Percentiles rank a stretch among this genome's conserved stretches.
Evolutionary conservation across 2,888 invertebrate species (phyloP).

Genomic region (Macaria notata): DNA sequence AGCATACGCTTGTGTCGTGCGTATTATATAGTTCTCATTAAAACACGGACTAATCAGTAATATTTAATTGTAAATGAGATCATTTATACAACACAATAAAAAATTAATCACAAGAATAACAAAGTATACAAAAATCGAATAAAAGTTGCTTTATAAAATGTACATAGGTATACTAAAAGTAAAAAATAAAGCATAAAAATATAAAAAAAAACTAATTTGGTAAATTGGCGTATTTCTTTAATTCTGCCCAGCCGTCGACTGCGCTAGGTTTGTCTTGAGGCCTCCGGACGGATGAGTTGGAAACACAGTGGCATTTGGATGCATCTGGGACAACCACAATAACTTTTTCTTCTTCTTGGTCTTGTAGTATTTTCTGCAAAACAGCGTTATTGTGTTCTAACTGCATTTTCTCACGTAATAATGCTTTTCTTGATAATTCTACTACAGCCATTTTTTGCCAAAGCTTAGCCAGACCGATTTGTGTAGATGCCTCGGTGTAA

Average conservation of each 20-base stretch:
- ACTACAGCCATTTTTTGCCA: conserved; percentile 72
- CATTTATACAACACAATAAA: no score
- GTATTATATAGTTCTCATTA: no score
- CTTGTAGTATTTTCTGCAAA: conserved; percentile 47
- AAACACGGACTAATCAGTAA: no score
- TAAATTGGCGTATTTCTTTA: conserved; percentile 43
- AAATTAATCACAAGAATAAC: no score
- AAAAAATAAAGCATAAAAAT: not conserved
- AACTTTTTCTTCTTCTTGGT: conserved; percentile 43
- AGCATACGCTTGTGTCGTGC: no score
- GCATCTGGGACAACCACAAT: conserved; percentile 33
- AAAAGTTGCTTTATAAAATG: not conserved
- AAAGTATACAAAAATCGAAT: not conserved
- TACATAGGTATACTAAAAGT: not conserved
- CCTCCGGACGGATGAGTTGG: not conserved
- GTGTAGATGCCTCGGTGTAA: conserved; percentile 55
- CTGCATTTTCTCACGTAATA: conserved; percentile 61
- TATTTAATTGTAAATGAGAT: no score
- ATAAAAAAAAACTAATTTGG: no score
- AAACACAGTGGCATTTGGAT: conserved; percentile 49
- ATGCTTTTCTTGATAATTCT: conserved; percentile 62
- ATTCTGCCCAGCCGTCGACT: conserved; percentile 56
- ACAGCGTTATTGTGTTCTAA: conserved; percentile 60
- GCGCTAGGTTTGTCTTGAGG: conserved; percentile 45
- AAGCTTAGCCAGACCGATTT: conserved; percentile 61